phyloP scores from a whole-genome alignment of 2,113 vertebrate genomes.

The Camelus dromedarius region DNA sequence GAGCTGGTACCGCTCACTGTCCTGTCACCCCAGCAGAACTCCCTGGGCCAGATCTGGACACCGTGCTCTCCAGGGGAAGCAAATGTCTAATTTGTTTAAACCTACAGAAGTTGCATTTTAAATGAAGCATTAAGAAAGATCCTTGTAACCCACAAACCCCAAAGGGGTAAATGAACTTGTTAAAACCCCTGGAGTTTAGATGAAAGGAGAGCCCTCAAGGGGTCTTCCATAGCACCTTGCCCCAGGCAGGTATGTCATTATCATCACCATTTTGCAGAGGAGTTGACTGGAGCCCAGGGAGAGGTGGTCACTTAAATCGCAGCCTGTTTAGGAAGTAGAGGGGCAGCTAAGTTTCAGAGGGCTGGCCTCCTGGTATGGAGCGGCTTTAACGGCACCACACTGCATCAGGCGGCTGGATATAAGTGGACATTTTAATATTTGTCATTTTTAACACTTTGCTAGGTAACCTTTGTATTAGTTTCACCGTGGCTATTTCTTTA shows the following conservation, averaged over 20 bases:
- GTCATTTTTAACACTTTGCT: neutral
- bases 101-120: neutral
- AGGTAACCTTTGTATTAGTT: neutral
- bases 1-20: neutral
- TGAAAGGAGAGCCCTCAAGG: neutral
- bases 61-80: neutral
- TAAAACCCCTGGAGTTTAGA: neutral
- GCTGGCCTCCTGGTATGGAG: neutral
- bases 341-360: fast-evolving
- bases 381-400: neutral
- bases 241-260: neutral
- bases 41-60: neutral
- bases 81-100: neutral
- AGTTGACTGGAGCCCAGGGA: neutral
- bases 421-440: neutral
- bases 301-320: neutral
- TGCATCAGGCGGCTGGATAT: neutral
- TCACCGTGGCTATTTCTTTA: neutral
- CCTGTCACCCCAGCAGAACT: neutral
- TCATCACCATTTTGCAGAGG: neutral
- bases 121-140: neutral
- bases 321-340: neutral
- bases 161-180: neutral
- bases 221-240: neutral
- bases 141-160: neutral